These are phyloP conservation scores for Spermophilus dauricus DNA, from an alignment of 2,113 vertebrate genomes.

Conservation along the genomic window DNA sequence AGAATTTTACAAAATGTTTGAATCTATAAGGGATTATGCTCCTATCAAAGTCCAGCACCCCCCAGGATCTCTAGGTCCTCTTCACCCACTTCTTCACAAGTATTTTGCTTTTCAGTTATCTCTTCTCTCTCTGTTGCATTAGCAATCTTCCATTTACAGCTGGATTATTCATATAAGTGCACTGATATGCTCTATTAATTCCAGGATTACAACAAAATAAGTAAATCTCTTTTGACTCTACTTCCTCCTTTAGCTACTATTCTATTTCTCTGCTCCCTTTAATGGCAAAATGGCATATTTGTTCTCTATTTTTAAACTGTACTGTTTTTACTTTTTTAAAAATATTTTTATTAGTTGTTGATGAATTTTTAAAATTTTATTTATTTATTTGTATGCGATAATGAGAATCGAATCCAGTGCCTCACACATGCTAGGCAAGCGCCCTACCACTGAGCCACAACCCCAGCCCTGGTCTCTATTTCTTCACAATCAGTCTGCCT, in stretches of 20 bases:
- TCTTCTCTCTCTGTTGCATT: neutral
- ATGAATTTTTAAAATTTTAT: no score
- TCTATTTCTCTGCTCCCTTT: neutral
- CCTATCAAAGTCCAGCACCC: neutral
- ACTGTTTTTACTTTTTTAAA: no score
- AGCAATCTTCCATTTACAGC: neutral
- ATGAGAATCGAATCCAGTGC: no score
- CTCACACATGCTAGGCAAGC: no score
- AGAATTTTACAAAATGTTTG: neutral
- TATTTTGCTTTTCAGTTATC: neutral
- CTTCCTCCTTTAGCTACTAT: neutral
- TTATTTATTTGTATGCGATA: no score
- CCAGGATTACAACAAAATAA: slow-evolving; percentile 2
- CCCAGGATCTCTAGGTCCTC: neutral
- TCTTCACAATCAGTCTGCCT: neutral
- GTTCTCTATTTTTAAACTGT: no score
- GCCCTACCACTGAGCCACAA: no score
- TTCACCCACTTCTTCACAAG: neutral
- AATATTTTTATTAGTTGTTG: no score
- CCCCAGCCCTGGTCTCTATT: neutral
- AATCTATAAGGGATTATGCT: neutral
- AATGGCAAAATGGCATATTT: neutral
- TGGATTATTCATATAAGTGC: neutral
- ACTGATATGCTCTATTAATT: neutral
- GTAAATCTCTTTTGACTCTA: neutral